phyloP scores from a whole-genome alignment of 2,797 vertebrate species.

The Discoglossus pictus region DNA sequence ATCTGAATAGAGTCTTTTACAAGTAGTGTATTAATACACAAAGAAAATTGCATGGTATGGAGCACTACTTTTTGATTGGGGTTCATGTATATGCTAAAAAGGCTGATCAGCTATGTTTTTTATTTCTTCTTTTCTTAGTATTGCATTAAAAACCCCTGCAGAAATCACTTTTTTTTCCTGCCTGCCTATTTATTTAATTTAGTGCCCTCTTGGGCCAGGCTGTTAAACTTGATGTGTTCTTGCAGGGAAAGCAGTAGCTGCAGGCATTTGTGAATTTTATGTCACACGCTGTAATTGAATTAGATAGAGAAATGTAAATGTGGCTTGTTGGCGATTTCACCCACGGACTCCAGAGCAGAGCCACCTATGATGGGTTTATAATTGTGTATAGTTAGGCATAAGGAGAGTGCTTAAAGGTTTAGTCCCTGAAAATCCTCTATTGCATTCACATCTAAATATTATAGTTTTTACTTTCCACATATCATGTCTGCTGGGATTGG shows the following conservation, averaged over 20 bases:
- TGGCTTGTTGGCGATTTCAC: conserved; percentile 15
- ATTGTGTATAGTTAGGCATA: no score
- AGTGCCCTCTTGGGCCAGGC: conserved; percentile 39
- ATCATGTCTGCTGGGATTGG: no score
- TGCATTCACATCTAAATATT: no score
- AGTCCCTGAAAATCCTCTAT: no score
- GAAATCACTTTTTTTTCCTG: conserved; percentile 22
- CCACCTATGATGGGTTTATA: no score
- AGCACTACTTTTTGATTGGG: neutral
- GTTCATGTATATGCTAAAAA: conserved; percentile 2
- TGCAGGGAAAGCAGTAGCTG: conserved; percentile 21
- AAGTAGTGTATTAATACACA: conserved; percentile 12
- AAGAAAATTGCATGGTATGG: neutral
- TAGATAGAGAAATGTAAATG: conserved; percentile 47
- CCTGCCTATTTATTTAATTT: conserved; percentile 40
- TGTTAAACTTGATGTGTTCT: conserved; percentile 42
- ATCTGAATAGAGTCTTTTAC: neutral
- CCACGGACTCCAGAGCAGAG: neutral
- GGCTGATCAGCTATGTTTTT: conserved; percentile 9
- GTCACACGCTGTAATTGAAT: conserved; percentile 42
- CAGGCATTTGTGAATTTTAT: conserved; percentile 30
- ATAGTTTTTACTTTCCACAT: no score
- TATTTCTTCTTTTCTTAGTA: conserved; percentile 32
- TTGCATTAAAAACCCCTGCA: conserved; percentile 41
- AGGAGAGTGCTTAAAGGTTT: no score